Conservation (phyloP, 1,140 invertebrate genomes). For the Atopsyche davidsoni region DNA sequence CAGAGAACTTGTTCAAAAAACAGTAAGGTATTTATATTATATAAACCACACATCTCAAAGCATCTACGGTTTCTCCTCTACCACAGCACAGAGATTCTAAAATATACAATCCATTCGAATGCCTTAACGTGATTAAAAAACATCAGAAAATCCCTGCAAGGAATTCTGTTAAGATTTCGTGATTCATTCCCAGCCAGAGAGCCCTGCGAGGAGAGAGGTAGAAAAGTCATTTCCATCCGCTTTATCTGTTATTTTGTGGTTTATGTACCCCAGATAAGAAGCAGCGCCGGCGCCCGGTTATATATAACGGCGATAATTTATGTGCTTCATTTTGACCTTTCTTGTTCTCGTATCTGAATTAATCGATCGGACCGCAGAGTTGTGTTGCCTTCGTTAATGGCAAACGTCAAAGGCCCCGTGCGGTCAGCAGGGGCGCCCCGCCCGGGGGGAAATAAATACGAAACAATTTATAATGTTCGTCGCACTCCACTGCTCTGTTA, state of each 20-base stretch:
- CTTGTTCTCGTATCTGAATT: conserved; percentile 5
- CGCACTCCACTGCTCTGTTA: background rate
- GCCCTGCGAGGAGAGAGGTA: too few species aligned
- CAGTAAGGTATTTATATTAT: too few species aligned
- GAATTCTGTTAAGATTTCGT: too few species aligned
- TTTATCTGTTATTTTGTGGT: conserved; percentile 2
- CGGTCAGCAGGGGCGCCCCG: conserved; percentile 1
- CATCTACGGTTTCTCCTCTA: too few species aligned
- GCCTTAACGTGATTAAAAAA: too few species aligned
- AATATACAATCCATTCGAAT: too few species aligned
- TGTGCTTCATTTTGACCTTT: conserved; percentile 6
- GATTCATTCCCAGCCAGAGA: too few species aligned
- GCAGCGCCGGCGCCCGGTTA: background rate
- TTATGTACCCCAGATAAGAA: background rate
- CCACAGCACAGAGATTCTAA: too few species aligned
- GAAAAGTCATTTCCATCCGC: too few species aligned
- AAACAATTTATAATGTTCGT: background rate
- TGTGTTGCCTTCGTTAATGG: conserved; percentile 5
- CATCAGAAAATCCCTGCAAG: too few species aligned
- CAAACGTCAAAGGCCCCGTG: conserved; percentile 4
- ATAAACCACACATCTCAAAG: too few species aligned
- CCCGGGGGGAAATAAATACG: background rate
- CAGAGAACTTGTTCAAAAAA: too few species aligned
- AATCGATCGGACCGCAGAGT: conserved; percentile 9
- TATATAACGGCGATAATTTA: conserved; percentile 9